Conservation (phyloP, 23 tunicate species). For the Clavelina lepadiformis region DNA sequence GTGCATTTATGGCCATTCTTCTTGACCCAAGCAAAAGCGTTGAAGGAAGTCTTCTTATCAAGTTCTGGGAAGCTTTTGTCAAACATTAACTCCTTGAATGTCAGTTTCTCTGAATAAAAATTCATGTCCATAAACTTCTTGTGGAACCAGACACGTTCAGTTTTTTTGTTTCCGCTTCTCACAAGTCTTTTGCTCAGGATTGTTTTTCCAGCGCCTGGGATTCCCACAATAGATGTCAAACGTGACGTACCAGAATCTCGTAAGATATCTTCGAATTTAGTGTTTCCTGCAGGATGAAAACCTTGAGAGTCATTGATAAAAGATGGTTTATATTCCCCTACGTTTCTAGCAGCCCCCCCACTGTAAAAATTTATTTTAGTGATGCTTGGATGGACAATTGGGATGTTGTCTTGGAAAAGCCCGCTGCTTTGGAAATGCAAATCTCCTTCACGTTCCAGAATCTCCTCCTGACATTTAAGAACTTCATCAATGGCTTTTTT, state of each 20-base stretch:
- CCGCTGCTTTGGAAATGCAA: neutral
- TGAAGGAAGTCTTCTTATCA: neutral
- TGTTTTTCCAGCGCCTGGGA: conserved; percentile 37
- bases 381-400: conserved; percentile 18
- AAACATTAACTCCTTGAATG: conserved; percentile 4
- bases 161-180: neutral
- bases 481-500: too few species aligned
- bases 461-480: too few species aligned
- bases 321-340: conserved; percentile 1
- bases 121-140: conserved; percentile 3
- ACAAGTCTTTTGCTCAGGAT: conserved; percentile 7
- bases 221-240: conserved; percentile 7
- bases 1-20: conserved; percentile 3
- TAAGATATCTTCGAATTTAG: too few species aligned
- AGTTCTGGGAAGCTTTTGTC: conserved; percentile 7
- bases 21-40: conserved; percentile 10
- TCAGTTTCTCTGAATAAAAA: conserved; percentile 5
- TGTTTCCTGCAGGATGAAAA: too few species aligned
- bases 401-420: neutral
- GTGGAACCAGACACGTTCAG: neutral
- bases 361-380: conserved; percentile 11
- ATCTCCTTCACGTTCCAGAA: too few species aligned
- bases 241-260: neutral
- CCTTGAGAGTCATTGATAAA: neutral
- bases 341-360: neutral